Base-by-base conservation (phyloP, 2,113 vertebrate genomes). In the Oenanthe melanoleuca region DNA sequence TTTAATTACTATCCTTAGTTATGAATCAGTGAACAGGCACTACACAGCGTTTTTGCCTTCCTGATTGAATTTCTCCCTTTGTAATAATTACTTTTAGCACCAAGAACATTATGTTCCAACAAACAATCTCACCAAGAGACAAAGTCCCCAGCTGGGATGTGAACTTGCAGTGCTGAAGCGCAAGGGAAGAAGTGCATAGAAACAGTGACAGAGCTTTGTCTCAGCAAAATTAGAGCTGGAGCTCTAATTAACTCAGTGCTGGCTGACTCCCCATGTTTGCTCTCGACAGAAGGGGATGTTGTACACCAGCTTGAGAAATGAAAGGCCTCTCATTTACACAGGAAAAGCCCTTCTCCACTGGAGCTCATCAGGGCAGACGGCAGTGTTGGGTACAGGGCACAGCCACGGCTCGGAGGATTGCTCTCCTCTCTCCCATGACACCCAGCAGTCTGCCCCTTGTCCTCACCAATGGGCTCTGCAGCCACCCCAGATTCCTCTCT, bases 271-370 rank as follows among this genome's bases (percentile, higher is more conserved):
- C 23, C 65, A 1, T 75, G 29, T 93, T 96, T 94, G 86, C 83
- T 89, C 92, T 96, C 67, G 92, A 8, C 65, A 94, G 95, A 96
- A 89, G 31, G 19, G n/a, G 37, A 88, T 96, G 74, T 70, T 95
- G 78, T 61, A 92, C 44, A 59, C 31, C 47, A 50, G 53, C 89
- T 70, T 81, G 78, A 88, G 92, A 96, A 97, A 91, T 16, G 37
- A 89, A 95, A 96, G n/a, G 38, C 29, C 37, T 95, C 70, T 96
- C 52, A 88, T 97, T 97, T 95, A 88, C 86, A 89, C 87, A 93
- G 5, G 1, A 92, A 93, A 95, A 96, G 67, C 67, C 42, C 4
- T 83, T 77, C 70, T 86, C 15, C 38, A 37, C 84, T 60, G 86
- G 83, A 82, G 55, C 77, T 93, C 93, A 52, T 42, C 16, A 1